Conservation (phyloP, 2,797 vertebrate species). For the Antrozous pallidus region DNA sequence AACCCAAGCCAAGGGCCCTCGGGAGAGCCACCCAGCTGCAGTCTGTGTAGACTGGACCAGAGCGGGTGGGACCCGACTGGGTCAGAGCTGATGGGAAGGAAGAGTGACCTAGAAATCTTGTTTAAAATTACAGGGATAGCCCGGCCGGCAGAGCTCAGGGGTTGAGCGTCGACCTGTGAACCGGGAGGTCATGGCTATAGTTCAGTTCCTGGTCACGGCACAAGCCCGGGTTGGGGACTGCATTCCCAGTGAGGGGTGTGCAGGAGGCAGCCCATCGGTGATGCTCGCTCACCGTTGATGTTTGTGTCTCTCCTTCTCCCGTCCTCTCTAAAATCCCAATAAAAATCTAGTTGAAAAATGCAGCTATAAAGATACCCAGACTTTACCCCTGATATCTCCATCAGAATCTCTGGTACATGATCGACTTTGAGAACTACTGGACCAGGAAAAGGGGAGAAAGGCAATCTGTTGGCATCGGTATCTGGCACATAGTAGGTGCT, state of each 20-base stretch:
- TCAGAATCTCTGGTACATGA: not conserved
- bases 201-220: not conserved
- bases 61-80: too few species aligned
- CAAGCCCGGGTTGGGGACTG: not conserved
- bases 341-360: not conserved
- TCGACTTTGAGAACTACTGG: not conserved
- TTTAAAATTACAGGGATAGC: not conserved
- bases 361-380: not conserved
- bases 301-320: not conserved
- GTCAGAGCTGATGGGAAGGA: not conserved
- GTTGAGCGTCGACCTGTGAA: too few species aligned
- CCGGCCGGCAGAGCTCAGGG: too few species aligned
- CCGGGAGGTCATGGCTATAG: too few species aligned
- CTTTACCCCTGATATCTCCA: not conserved
- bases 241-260: not conserved
- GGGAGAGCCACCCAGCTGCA: not conserved
- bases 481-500: not conserved
- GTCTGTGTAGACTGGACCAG: not conserved
- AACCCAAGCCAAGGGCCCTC: not conserved
- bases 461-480: fast-evolving
- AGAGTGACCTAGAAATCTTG: not conserved
- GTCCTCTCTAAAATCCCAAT: not conserved
- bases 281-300: not conserved
- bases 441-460: not conserved
- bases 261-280: not conserved